A percentile compares a stretch with the other conserved stretches of the same genome.
Conservation (phyloP, 2,888 invertebrate genomes). For the Phanerotoma sp. region DNA sequence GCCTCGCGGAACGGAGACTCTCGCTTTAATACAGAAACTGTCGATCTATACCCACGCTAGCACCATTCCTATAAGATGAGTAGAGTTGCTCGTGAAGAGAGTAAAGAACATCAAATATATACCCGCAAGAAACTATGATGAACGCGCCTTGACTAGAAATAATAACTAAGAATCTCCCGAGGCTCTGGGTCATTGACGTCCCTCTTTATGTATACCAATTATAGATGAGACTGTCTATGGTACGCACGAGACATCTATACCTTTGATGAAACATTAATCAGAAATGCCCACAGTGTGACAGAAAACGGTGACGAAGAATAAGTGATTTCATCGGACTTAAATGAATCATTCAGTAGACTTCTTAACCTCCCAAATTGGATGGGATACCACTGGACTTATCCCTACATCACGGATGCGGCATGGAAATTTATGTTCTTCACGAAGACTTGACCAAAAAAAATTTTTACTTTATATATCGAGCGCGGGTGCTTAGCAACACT, state of each 20-base stretch:
- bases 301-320: conserved; percentile 1
- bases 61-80: conserved; percentile 11
- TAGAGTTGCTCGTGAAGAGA: conserved; percentile 2
- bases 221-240: background rate
- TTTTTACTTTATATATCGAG: conserved; percentile 12
- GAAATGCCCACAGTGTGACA: conserved; percentile 1
- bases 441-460: background rate
- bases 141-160: conserved; percentile 15
- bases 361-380: conserved; percentile 21
- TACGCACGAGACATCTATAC: background rate
- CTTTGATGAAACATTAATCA: conserved; percentile 3
- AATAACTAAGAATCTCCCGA: conserved; percentile 10
- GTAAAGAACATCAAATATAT: conserved; percentile 4
- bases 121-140: conserved; percentile 24
- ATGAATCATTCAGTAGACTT: conserved; percentile 13
- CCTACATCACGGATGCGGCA: conserved; percentile 22
- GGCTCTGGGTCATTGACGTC: conserved; percentile 35
- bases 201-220: conserved; percentile 10
- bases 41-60: conserved; percentile 31
- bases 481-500: conserved; percentile 18
- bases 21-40: conserved; percentile 26
- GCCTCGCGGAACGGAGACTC: conserved; percentile 1
- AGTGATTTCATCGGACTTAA: conserved; percentile 17
- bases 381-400: conserved; percentile 21
- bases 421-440: conserved; percentile 5